These are phyloP conservation scores for Ichneumoninae sp. DNA, from an alignment of 2,888 invertebrate species.

Conservation along the genomic window DNA sequence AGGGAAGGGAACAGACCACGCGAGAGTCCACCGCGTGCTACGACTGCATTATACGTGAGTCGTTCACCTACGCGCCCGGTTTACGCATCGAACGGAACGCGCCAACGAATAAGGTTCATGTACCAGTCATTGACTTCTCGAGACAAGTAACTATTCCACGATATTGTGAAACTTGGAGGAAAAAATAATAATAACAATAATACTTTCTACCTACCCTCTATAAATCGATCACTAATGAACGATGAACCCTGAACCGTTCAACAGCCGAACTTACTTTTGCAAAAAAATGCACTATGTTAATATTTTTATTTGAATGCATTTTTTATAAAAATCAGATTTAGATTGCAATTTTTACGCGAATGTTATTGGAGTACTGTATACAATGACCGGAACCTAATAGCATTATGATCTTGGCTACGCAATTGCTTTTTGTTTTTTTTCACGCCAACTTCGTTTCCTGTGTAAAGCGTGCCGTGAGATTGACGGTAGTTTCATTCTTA, in stretches of 20 bases:
- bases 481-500: conserved; percentile 41
- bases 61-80: conserved; percentile 61
- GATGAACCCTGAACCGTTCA: no score
- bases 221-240: no score
- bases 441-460: conserved; percentile 9
- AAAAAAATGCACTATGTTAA: neutral
- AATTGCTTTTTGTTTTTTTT: neutral
- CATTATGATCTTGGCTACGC: neutral
- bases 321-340: neutral
- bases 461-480: conserved; percentile 61
- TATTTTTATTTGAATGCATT: neutral
- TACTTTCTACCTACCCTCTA: neutral
- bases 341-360: neutral
- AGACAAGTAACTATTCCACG: neutral
- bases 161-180: neutral
- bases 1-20: conserved; percentile 42
- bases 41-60: conserved; percentile 60
- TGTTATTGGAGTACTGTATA: neutral
- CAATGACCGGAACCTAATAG: conserved; percentile 11
- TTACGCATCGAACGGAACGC: conserved; percentile 42
- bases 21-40: conserved; percentile 51
- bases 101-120: conserved; percentile 7
- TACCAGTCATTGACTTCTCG: conserved; percentile 20
- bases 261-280: no score
- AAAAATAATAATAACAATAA: neutral